Conservation (phyloP, 1,140 invertebrate genomes). For the silkworm (Bombyx mori) region DNA sequence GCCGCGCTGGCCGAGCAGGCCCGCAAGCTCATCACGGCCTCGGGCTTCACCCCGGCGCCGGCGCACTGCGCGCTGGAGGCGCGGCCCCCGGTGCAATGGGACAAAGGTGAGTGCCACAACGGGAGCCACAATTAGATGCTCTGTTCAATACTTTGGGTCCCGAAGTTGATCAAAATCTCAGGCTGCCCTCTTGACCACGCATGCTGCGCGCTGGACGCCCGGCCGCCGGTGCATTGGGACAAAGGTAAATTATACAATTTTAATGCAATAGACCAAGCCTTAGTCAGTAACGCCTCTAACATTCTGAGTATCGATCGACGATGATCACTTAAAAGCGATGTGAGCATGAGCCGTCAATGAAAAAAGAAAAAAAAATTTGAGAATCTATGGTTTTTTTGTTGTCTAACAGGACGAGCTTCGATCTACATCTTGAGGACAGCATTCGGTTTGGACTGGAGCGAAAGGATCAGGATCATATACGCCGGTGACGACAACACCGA, state of each 20-base stretch:
- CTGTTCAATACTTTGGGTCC: too few species aligned
- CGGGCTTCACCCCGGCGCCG: conserved; percentile 82
- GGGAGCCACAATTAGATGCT: too few species aligned
- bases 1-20: conserved; percentile 78
- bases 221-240: conserved; percentile 92
- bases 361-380: background rate
- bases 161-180: conserved; percentile 78
- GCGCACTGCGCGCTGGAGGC: conserved; percentile 91
- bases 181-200: conserved; percentile 84
- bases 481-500: conserved; percentile 92
- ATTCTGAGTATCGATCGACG: too few species aligned
- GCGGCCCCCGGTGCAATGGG: conserved; percentile 91
- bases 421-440: conserved; percentile 91
- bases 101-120: conserved; percentile 74
- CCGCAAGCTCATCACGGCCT: conserved; percentile 78
- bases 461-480: conserved; percentile 91
- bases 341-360: background rate
- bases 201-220: conserved; percentile 89
- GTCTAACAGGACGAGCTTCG: conserved; percentile 78
- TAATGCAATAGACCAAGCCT: too few species aligned
- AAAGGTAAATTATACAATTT: conserved; percentile 71
- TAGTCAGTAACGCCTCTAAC: too few species aligned
- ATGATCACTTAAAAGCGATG: background rate
- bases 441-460: conserved; percentile 92
- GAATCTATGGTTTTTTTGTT: background rate